Conservation (phyloP, 2,888 invertebrate genomes). For the Ichneumoninae sp. region DNA sequence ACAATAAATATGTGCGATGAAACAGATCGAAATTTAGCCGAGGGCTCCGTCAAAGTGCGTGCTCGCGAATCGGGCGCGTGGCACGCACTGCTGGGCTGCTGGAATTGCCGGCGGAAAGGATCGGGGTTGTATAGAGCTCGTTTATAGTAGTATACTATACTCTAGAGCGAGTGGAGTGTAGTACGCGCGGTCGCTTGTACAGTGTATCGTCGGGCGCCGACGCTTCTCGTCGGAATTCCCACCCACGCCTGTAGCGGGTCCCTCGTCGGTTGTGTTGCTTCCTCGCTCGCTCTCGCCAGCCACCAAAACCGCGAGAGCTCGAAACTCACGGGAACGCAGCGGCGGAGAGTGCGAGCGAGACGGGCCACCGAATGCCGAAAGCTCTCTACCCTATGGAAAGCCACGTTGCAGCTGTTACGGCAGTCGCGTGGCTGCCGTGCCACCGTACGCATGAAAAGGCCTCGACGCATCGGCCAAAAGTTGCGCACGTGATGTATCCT, state of each 20-base stretch:
- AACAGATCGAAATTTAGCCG: constrained; percentile 15
- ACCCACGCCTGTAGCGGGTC: constrained; percentile 68
- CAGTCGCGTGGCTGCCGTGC: constrained; percentile 82
- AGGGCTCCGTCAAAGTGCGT: constrained; percentile 67
- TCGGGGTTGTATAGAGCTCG: constrained; percentile 54
- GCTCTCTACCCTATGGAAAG: constrained; percentile 61
- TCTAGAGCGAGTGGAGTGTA: constrained; percentile 65
- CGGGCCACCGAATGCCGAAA: constrained; percentile 75
- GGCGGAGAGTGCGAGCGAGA: constrained; percentile 47
- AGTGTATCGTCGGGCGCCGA: constrained; percentile 81
- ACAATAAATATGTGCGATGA: neutral
- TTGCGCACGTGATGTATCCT: constrained; percentile 36
- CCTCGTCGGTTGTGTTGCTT: constrained; percentile 53
- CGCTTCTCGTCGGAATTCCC: constrained; percentile 74
- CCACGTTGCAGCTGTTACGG: constrained; percentile 68
- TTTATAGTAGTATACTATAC: constrained; percentile 54
- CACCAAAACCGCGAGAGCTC: constrained; percentile 77
- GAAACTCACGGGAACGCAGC: constrained; percentile 70
- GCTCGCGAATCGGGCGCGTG: constrained; percentile 78
- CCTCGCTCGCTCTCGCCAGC: constrained; percentile 52
- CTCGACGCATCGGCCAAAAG: constrained; percentile 60
- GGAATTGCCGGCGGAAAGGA: constrained; percentile 63
- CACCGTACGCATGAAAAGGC: constrained; percentile 76
- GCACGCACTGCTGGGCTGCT: constrained; percentile 78
- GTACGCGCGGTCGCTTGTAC: constrained; percentile 70